A percentile compares a stretch with the other conserved stretches of the same genome.
Evolutionary conservation across 2,888 invertebrate genomes (phyloP).

Genomic region (Apamea monoglypha): DNA sequence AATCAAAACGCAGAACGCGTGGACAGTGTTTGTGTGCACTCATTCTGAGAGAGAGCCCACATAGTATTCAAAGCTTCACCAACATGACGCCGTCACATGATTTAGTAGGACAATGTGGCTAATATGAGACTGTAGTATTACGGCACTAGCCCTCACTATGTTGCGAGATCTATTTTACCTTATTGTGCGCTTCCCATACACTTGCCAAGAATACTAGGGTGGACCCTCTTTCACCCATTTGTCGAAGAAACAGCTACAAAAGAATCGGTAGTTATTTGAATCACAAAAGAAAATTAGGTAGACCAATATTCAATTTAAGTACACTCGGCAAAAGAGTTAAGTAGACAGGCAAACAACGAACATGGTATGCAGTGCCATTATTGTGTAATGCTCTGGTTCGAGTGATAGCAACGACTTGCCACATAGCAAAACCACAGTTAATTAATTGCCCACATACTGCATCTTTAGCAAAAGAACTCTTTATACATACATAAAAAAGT

Average conservation of each 20-base stretch:
- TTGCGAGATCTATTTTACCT: slow-evolving; percentile 78
- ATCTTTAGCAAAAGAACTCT: too few relatives aligned
- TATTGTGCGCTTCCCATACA: slow-evolving; percentile 81
- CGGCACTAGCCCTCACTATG: slow-evolving; percentile 70
- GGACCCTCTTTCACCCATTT: slow-evolving; percentile 90
- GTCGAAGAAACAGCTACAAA: slow-evolving; percentile 86
- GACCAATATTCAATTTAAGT: slow-evolving; percentile 3
- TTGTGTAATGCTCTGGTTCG: background rate
- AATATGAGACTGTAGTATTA: slow-evolving; percentile 68
- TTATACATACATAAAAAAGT: background rate
- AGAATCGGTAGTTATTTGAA: slow-evolving; percentile 70
- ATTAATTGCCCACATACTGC: slow-evolving; percentile 14
- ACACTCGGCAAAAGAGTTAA: slow-evolving; percentile 2
- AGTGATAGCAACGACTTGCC: background rate
- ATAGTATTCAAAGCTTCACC: slow-evolving; percentile 72
- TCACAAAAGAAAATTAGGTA: slow-evolving; percentile 38
- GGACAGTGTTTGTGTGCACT: slow-evolving; percentile 20
- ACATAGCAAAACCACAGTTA: background rate
- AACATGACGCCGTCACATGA: slow-evolving; percentile 63
- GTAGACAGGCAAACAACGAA: slow-evolving; percentile 14
- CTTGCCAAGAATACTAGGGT: slow-evolving; percentile 86
- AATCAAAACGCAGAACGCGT: background rate
- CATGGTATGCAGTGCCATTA: background rate
- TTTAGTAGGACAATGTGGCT: slow-evolving; percentile 75
- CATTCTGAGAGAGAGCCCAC: slow-evolving; percentile 83